Evolutionary conservation across 2,113 vertebrate genomes (phyloP).

Genomic region (Oncorhynchus tshawytscha): DNA sequence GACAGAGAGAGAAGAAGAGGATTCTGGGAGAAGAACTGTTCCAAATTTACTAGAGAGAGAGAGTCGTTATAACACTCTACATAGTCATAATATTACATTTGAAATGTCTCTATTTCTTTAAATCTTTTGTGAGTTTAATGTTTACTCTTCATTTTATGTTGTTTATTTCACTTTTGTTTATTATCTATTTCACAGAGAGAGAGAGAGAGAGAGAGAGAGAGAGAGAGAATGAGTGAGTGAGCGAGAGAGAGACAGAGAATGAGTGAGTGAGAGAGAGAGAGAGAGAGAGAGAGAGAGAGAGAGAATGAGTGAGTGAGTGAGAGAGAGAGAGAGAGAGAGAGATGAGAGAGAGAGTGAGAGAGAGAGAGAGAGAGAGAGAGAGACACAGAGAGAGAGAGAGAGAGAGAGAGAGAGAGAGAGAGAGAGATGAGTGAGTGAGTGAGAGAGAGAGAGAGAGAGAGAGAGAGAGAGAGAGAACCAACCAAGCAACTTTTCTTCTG

Average conservation of each 20-base stretch:
- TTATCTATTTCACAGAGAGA: background rate
- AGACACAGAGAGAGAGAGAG: too few species aligned
- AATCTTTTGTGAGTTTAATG: too few species aligned
- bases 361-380: too few species aligned
- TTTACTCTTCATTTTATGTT: too few species aligned
- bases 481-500: background rate
- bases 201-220: background rate
- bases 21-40: too few species aligned
- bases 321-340: constrained; percentile 10
- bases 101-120: too few species aligned
- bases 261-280: background rate
- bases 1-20: too few species aligned
- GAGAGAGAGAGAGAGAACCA: constrained; percentile 4
- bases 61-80: background rate
- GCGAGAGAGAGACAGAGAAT: background rate
- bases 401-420: too few species aligned
- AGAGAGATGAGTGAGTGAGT: background rate
- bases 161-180: too few species aligned
- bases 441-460: background rate
- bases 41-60: background rate
- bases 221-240: background rate
- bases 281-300: background rate
- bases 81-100: too few species aligned
- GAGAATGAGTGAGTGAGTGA: too few species aligned
- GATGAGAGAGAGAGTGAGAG: too few species aligned